Evolutionary conservation across 64 coral and sea anemone genomes (phyloP), one percentile per base, ranked within the genome.

Genomic region (Actinia equina): DNA sequence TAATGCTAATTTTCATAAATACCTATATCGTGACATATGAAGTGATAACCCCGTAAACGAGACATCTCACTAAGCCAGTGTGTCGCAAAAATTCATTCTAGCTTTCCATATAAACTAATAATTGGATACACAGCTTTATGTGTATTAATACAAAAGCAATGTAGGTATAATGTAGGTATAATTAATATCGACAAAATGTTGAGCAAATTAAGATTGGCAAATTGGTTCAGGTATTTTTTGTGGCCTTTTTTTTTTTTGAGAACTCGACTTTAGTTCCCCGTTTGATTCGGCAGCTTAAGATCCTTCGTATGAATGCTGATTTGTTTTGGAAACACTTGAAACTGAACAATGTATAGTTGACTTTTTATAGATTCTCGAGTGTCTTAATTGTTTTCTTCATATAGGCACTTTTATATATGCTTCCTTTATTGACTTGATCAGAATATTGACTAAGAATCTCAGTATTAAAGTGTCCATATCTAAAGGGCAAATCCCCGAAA

Each of bases 281-380:
- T 69, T 69, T 69, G 63, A 8, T 69, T 69, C 63, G 63, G 63
- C 63, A 69, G 22, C 63, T 22, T 69, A 20, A 69, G 69, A 74
- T 74, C 69, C 25, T 25, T 74, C 69, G 26, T 13, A 74, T 74
- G 69, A 74, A 74, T 74, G 20, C 27, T 41, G 63, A 26, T 30
- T 74, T 74, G 69, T 30, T 74, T 41, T 74, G 69, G 26, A 74
- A 74, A 13, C 69, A 74, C 69, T 74, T 74, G 26, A 74, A 74
- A 41, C 12, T 27, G 13, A 74, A 74, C 13, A 37, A 74, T 12
- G 15, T 20, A n/a, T 71, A 12, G 69, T 74, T 74, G n/a, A 74
- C 25, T 11, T 41, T 74, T 30, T 74, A 74, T 69, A 25, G 19
- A 5, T 27, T 74, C 25, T 74, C 26, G 9, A 74, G 69, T 74